Base-by-base conservation (phyloP, 2,113 vertebrate species). In the Gymnorhina tibicen region DNA sequence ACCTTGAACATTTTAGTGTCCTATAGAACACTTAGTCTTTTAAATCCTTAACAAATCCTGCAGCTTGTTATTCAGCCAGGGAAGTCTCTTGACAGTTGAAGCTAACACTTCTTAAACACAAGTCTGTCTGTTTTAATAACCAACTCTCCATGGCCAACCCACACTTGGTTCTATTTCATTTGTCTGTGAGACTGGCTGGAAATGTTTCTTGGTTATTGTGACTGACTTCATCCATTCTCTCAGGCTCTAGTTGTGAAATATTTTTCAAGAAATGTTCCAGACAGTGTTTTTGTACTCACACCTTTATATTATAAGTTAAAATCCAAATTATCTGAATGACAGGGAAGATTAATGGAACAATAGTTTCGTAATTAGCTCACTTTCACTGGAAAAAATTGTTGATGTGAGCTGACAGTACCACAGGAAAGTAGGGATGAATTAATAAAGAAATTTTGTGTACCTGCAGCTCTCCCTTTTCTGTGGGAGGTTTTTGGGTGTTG, bases 121-220 rank as follows among this genome's bases (percentile, higher is more conserved):
- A 83, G 32, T 78, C 91, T 96, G 93, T 53, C 91, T 94, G 7
- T 72, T 87, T 90, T 85, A 96, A 85, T 96, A 94, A 95, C 67
- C 59, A 77, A 3, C 75, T 91, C 78, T 59, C 78, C 33, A 1
- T 47, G 59, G 85, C 87, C 91, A 97, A 1, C 95, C 87, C 82
- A 88, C 93, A 41, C 85, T 55, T 87, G 47, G 63, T 80, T 95
- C 74, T 88, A 8, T 94, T 93, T 93, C 78, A 37, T 74, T 94
- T 83, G 53, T 87, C 90, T 91, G 26, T 82, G 58, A 79, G 53
- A 64, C 74, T 74, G 50, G 22, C 80, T 93, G 83, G 94, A 70
- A 95, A 26, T 76, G 39, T 64, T 93, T 73, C 70, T 78, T 79
- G 30, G 42, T 93, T 96, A 50, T 87, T 95, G 68, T 94, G 93